Base-by-base conservation (phyloP, 2,888 invertebrate species). In the Lycophotia porphyrea region DNA sequence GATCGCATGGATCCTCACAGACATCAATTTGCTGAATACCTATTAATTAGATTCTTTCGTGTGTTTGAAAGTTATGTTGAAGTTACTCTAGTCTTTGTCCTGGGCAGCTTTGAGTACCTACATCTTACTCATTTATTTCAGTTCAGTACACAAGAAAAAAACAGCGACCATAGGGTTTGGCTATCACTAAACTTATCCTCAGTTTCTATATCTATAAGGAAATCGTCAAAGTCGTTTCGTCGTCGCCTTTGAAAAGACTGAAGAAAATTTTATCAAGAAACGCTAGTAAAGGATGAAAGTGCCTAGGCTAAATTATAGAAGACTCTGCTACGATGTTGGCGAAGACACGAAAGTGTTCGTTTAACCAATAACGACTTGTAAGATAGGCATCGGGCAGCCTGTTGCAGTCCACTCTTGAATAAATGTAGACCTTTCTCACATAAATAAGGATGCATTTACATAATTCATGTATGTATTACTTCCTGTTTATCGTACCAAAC, bases 1-100 rank as follows among this genome's bases (percentile, higher is more conserved):
- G 67, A 71, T 68, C 55, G 52, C 58, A 31, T n/a, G 47, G 44
- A 47, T 78, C 65, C 65, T 49, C 44, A 31, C 24, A 24, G 85
- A 85, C 71, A 85, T 83, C 69, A 78, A 74, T 85, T 85, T 78
- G 55, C 71, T 72, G 71, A 82, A 85, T 78, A 85, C 83, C 79
- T 82, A 82, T 78, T 82, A 83, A 85, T 83, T 66, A 83, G 71
- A 85, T 85, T 83, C 82, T 71, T 84, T 69, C 71, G 65, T 83
- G 65, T 72, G 67, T 85, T 68, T 71, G 18, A 64, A 76, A 70
- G 52, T 69, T 72, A 82, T 64, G 39, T 71, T 49, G 52, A 73
- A 66, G 47, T 42, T 72, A 21, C 63, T 64, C 7, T 65, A 68
- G 39, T 34, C 52, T 67, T 79, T 78, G 58, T 58, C 36, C 55